Evolutionary conservation across 64 coral and sea anemone genomes (phyloP).

Genomic region (Pocillopora verrucosa): DNA sequence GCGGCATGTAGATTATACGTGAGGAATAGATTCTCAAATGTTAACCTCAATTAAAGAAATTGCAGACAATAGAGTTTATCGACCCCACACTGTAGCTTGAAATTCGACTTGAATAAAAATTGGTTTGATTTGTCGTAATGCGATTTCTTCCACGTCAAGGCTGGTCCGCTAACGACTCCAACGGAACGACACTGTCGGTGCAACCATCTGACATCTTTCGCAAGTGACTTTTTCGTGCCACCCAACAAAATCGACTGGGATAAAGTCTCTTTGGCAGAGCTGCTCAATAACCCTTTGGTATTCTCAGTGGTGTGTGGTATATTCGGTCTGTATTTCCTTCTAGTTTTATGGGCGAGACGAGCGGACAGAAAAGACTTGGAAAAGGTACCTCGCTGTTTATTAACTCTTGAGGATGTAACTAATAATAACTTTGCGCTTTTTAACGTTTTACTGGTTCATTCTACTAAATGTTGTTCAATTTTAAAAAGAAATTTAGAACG

Average conservation of each 20-base stretch:
- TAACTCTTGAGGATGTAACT: background rate
- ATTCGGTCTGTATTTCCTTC: constrained; percentile 88
- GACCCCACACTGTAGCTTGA: too few relatives aligned
- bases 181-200: constrained; percentile 58
- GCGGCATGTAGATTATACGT: too few relatives aligned
- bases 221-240: constrained; percentile 92
- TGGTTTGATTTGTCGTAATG: background rate
- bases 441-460: too few relatives aligned
- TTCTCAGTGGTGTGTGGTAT: constrained; percentile 90
- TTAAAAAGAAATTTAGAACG: too few relatives aligned
- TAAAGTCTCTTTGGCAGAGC: constrained; percentile 83
- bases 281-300: constrained; percentile 86
- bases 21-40: too few relatives aligned
- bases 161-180: constrained; percentile 70
- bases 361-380: constrained; percentile 92
- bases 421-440: background rate
- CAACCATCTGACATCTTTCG: constrained; percentile 91
- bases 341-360: constrained; percentile 83
- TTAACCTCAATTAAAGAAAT: too few relatives aligned
- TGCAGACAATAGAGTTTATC: too few relatives aligned
- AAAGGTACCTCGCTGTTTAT: constrained; percentile 46
- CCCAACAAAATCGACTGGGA: constrained; percentile 95
- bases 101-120: background rate
- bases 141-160: constrained; percentile 28
- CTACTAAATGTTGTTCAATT: too few relatives aligned